Percentiles rank a stretch among this genome's conserved stretches.
These are phyloP conservation scores for Cataglyphis altisquamis DNA, from an alignment of 2,888 invertebrate genomes.

Conservation along the genomic window DNA sequence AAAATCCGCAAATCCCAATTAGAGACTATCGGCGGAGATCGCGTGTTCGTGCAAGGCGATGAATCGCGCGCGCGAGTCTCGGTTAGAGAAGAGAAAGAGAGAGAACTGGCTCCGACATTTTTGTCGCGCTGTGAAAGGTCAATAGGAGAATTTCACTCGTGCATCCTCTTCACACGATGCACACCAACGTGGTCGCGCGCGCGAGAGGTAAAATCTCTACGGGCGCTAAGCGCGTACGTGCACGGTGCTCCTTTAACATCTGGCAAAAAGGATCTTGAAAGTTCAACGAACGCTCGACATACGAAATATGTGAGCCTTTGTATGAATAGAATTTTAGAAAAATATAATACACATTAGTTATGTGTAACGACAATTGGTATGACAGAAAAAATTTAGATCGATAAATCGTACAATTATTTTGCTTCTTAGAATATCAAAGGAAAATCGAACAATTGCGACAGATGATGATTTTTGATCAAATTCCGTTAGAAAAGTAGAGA, in stretches of 20 bases:
- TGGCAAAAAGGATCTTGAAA: conserved; percentile 22
- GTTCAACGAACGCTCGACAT: neutral
- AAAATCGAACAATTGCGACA: neutral
- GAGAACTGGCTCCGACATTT: conserved; percentile 81
- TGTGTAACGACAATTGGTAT: neutral
- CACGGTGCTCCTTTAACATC: conserved; percentile 15
- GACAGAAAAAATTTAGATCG: neutral
- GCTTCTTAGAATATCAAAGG: neutral
- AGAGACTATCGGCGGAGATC: conserved; percentile 74
- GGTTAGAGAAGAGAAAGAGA: conserved; percentile 66
- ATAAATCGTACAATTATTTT: neutral
- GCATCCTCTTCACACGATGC: conserved; percentile 79
- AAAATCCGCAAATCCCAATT: conserved; percentile 69
- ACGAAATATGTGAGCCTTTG: neutral
- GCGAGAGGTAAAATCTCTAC: conserved; percentile 63
- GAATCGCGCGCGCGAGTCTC: conserved; percentile 53
- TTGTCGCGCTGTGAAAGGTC: conserved; percentile 83
- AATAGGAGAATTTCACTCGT: conserved; percentile 85
- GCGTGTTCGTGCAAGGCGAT: conserved; percentile 75
- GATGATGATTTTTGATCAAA: neutral
- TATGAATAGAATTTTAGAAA: neutral
- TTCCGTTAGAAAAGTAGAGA: neutral
- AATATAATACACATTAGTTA: neutral
- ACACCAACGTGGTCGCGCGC: conserved; percentile 72
- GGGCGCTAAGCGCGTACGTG: conserved; percentile 22